These are phyloP conservation scores for Aulostomus chinensis DNA, from an alignment of 2,797 vertebrate genomes.

Conservation along the genomic window DNA sequence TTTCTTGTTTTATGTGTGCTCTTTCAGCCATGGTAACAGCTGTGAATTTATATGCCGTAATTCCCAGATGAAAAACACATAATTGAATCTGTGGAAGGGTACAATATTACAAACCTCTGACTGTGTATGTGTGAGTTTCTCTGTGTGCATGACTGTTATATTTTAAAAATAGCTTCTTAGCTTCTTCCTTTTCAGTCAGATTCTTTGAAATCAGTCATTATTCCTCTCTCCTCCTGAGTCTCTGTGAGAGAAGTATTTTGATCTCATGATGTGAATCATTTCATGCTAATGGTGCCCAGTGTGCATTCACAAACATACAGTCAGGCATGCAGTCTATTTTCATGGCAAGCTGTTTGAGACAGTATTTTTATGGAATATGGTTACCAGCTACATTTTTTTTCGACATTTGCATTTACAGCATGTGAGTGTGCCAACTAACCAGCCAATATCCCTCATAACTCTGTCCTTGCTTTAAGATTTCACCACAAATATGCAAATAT, in stretches of 20 bases:
- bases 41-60: constrained; percentile 55
- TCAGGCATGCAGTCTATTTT: constrained; percentile 11
- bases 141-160: constrained; percentile 12
- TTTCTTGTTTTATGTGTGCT: too few species aligned
- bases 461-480: too few species aligned
- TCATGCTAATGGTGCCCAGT: constrained; percentile 9
- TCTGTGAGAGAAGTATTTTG: constrained; percentile 19
- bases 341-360: constrained; percentile 8
- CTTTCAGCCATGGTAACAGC: constrained; percentile 42
- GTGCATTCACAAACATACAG: not conserved
- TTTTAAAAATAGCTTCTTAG: constrained; percentile 15
- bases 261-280: constrained; percentile 34
- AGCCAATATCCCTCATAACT: too few species aligned
- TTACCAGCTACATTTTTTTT: too few species aligned
- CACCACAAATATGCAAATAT: too few species aligned
- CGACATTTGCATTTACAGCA: too few species aligned
- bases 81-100: constrained; percentile 62
- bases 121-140: constrained; percentile 23
- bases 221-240: constrained; percentile 5
- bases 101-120: constrained; percentile 39
- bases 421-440: too few species aligned
- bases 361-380: too few species aligned
- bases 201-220: constrained; percentile 28
- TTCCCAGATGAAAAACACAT: constrained; percentile 64
- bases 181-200: constrained; percentile 4